phyloP scores from a whole-genome alignment of 2,797 vertebrate species.

The Lithobates sylvaticus region DNA sequence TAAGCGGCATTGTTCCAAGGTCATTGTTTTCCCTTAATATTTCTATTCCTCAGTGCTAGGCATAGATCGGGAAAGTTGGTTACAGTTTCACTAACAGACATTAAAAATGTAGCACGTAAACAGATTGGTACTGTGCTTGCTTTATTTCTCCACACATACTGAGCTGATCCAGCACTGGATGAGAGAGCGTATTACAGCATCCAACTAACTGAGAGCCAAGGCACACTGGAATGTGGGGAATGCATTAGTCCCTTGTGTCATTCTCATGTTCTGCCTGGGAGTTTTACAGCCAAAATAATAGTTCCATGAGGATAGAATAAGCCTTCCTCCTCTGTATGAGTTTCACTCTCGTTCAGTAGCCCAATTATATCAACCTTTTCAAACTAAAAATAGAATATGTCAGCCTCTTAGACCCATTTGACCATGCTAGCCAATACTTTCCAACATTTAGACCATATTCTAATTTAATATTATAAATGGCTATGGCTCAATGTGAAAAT shows the following conservation, averaged over 20 bases:
- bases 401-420: neutral
- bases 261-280: constrained; percentile 23
- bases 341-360: neutral
- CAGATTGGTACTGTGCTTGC: neutral
- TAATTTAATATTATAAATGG: neutral
- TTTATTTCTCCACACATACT: constrained; percentile 11
- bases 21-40: neutral
- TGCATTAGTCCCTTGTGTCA: constrained; percentile 39
- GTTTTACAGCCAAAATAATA: constrained; percentile 21
- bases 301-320: constrained; percentile 20
- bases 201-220: constrained; percentile 35
- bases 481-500: neutral
- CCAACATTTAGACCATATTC: neutral
- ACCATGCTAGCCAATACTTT: neutral
- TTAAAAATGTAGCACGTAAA: neutral
- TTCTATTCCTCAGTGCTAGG: neutral
- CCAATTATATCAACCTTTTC: neutral
- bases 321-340: neutral
- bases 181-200: constrained; percentile 27
- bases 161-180: neutral
- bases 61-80: neutral
- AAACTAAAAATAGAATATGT: neutral
- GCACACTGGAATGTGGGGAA: constrained; percentile 45
- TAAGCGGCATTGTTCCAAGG: no score
- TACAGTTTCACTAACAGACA: no score